Conservation (phyloP, 2,888 invertebrate species). For the Syrphus vitripennis region DNA sequence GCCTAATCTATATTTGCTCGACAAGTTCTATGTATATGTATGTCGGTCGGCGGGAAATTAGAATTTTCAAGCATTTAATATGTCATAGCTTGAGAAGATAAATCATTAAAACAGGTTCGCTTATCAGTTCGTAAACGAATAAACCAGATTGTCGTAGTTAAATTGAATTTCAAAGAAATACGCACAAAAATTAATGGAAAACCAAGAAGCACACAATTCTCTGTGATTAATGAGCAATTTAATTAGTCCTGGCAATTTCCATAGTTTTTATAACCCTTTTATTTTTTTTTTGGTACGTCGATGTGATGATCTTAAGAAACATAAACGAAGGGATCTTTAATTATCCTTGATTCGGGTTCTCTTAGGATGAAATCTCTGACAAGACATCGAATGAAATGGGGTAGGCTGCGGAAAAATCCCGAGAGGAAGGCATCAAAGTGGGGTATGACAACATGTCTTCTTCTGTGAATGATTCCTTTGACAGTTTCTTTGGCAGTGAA, state of each 20-base stretch:
- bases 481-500: conserved; percentile 64
- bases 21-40: neutral
- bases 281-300: neutral
- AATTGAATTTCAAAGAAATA: conserved; percentile 47
- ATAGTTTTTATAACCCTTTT: conserved; percentile 34
- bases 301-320: conserved; percentile 5
- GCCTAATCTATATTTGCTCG: conserved; percentile 61
- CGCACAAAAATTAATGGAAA: neutral
- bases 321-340: conserved; percentile 56
- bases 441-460: conserved; percentile 63
- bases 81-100: conserved; percentile 57
- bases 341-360: conserved; percentile 54
- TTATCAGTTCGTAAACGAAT: conserved; percentile 52
- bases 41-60: neutral
- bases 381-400: conserved; percentile 47
- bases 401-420: conserved; percentile 28
- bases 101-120: conserved; percentile 70
- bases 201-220: neutral
- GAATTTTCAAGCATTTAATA: conserved; percentile 20
- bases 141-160: conserved; percentile 60
- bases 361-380: conserved; percentile 56
- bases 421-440: conserved; percentile 25
- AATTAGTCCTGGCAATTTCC: conserved; percentile 53
- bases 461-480: conserved; percentile 61
- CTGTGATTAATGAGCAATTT: conserved; percentile 63